Conservation (phyloP, 2,797 vertebrate genomes). For the Pogoniulus pusillus region DNA sequence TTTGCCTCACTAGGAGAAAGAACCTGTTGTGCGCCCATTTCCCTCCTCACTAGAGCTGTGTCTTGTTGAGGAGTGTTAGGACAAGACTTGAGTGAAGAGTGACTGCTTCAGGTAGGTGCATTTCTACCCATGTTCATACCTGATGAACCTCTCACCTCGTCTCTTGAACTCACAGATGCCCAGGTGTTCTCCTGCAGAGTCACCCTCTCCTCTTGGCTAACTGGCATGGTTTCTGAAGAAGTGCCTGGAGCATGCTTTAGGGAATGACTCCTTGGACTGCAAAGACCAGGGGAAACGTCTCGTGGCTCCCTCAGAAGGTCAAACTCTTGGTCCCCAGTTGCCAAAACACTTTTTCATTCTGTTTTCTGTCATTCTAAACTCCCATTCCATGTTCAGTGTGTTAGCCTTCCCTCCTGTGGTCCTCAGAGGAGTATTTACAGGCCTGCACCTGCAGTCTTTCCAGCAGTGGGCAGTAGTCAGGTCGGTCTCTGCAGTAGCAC, state of each 20-base stretch:
- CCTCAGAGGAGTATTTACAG: not conserved
- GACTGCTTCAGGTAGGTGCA: not conserved
- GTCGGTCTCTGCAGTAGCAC: not conserved
- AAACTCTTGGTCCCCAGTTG: not conserved
- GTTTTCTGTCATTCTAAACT: not conserved
- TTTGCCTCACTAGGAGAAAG: not conserved
- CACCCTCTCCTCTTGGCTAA: not conserved
- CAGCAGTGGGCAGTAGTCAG: not conserved
- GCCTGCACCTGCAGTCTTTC: not conserved
- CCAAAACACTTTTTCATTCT: not conserved
- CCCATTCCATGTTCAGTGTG: not conserved
- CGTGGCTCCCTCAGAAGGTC: too few relatives aligned
- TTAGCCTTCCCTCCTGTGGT: not conserved
- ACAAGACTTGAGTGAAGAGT: not conserved
- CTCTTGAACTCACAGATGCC: not conserved
- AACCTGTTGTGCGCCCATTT: not conserved
- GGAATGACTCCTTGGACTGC: not conserved
- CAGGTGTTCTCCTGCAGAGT: not conserved
- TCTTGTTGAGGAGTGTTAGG: not conserved
- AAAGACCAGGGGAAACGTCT: not conserved
- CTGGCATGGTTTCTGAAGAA: not conserved
- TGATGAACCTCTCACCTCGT: not conserved
- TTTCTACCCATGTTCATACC: not conserved
- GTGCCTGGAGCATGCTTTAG: not conserved
- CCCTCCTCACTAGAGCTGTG: not conserved